phyloP scores from a whole-genome alignment of 2,888 invertebrate genomes.

The Tinea trinotella region DNA sequence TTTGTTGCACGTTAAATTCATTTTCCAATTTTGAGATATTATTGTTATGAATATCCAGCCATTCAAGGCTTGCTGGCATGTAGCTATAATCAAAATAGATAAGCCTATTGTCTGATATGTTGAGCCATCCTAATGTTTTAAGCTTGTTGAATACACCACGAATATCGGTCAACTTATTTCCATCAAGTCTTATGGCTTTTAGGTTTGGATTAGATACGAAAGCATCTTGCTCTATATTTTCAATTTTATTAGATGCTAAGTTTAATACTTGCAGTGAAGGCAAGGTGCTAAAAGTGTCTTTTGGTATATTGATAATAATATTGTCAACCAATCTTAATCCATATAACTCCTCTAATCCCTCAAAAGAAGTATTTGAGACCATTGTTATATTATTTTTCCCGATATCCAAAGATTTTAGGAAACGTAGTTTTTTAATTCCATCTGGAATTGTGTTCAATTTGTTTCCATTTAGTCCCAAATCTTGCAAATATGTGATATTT shows the following conservation, averaged over 20 bases:
- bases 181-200: conserved; percentile 82
- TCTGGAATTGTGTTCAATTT: conserved; percentile 76
- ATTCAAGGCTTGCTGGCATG: conserved; percentile 81
- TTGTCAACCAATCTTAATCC: conserved; percentile 86
- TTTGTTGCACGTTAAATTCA: conserved; percentile 77
- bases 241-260: conserved; percentile 83
- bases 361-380: conserved; percentile 81
- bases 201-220: conserved; percentile 81
- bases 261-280: conserved; percentile 83
- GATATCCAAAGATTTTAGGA: conserved; percentile 83
- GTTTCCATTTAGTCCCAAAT: conserved; percentile 83
- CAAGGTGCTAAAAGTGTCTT: conserved; percentile 80
- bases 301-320: conserved; percentile 79
- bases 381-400: conserved; percentile 84
- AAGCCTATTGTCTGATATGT: conserved; percentile 84
- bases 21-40: conserved; percentile 82
- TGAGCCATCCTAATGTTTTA: conserved; percentile 82
- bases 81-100: conserved; percentile 86
- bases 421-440: conserved; percentile 76
- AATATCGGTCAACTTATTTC: conserved; percentile 82
- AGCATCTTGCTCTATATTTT: conserved; percentile 81
- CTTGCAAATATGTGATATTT: conserved; percentile 83
- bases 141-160: conserved; percentile 82
- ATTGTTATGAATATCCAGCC: conserved; percentile 86
- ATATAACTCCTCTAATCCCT: conserved; percentile 80